These are phyloP conservation scores for Podarcis cretensis DNA, from an alignment of 2,113 vertebrate genomes.

Conservation along the genomic window DNA sequence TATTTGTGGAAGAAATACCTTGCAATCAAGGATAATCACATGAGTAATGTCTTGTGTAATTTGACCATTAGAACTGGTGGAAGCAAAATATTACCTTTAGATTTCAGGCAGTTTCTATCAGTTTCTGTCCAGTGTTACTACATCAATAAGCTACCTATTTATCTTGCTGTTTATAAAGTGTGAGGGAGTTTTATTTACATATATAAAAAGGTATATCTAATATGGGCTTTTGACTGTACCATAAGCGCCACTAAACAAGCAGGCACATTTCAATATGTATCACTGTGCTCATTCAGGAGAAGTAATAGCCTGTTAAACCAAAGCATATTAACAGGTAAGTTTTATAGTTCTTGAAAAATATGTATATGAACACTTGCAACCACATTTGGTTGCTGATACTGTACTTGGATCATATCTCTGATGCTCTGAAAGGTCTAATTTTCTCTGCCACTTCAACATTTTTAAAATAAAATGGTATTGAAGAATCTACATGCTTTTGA, in stretches of 20 bases:
- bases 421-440: not conserved
- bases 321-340: conserved; percentile 23
- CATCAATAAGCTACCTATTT: no score
- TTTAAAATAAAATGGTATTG: not conserved
- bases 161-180: not conserved
- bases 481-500: not conserved
- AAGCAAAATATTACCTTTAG: not conserved
- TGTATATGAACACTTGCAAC: not conserved
- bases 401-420: not conserved
- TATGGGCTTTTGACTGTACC: conserved; percentile 26
- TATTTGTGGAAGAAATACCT: no score
- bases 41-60: not conserved
- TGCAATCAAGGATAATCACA: no score
- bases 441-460: not conserved
- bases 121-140: no score
- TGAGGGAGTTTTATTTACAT: not conserved
- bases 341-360: conserved; percentile 36
- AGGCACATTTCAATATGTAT: conserved; percentile 14
- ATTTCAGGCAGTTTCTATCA: not conserved
- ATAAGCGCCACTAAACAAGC: not conserved
- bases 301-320: conserved; percentile 15
- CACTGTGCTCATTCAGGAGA: conserved; percentile 5
- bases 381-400: not conserved
- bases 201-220: not conserved
- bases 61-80: not conserved